Percentiles rank a stretch among this genome's conserved stretches.
phyloP scores from a whole-genome alignment of 1,140 invertebrate species.

The Caenorhabditis inopinata region DNA sequence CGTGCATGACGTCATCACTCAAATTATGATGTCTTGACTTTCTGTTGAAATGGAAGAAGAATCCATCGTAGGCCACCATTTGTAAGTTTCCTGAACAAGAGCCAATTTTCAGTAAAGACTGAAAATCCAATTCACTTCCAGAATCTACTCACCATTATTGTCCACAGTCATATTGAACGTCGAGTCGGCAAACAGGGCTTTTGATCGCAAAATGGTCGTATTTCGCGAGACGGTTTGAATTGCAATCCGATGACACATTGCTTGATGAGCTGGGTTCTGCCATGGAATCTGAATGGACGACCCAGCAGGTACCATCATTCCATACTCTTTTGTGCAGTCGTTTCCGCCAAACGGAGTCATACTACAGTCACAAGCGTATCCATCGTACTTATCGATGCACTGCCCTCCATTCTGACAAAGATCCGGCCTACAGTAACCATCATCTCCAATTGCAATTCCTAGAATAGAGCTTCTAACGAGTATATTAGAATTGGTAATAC shows the following conservation, averaged over 20 bases:
- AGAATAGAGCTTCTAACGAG: slow-evolving; percentile 53
- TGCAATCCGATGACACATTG: slow-evolving; percentile 63
- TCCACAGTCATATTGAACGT: slow-evolving; percentile 60
- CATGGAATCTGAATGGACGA: slow-evolving; percentile 62
- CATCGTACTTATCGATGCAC: slow-evolving; percentile 63
- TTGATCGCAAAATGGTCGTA: slow-evolving; percentile 53
- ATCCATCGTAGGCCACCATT: slow-evolving; percentile 61
- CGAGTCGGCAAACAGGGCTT: slow-evolving; percentile 63
- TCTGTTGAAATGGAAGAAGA: slow-evolving; percentile 60
- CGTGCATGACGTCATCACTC: slow-evolving; percentile 57
- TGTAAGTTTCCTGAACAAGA: slow-evolving; percentile 47
- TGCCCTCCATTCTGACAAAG: slow-evolving; percentile 56
- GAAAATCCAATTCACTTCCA: too few relatives aligned
- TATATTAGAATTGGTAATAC: neutral
- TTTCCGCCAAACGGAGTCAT: slow-evolving; percentile 61
- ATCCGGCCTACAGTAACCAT: slow-evolving; percentile 54
- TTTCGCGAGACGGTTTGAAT: slow-evolving; percentile 54
- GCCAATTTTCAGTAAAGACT: neutral
- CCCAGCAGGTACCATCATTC: slow-evolving; percentile 62
- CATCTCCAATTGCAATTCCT: slow-evolving; percentile 55
- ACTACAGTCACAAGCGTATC: slow-evolving; percentile 61
- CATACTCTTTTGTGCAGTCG: slow-evolving; percentile 64
- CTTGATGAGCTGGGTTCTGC: slow-evolving; percentile 63
- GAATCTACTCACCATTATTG: slow-evolving; percentile 39
- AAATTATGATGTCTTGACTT: slow-evolving; percentile 49